A percentile compares a stretch with the other conserved stretches of the same genome.
Evolutionary conservation across 2,797 vertebrate genomes (phyloP).

Genomic region (Melanogrammus aeglefinus): DNA sequence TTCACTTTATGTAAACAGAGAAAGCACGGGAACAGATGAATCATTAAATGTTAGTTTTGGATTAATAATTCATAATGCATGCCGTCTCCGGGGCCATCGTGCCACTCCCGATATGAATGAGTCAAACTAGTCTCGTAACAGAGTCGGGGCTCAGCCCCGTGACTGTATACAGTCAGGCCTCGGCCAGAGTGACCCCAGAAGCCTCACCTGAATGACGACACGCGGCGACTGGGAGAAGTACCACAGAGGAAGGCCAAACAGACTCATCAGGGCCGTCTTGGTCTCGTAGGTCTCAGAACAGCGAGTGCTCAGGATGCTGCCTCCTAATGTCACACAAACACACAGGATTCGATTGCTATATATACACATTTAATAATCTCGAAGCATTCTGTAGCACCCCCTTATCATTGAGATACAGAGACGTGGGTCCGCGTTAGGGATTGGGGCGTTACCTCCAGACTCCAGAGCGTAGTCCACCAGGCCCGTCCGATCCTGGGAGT

Average conservation of each 20-base stretch:
- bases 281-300: slow-evolving; percentile 94
- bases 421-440: neutral
- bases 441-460: slow-evolving; percentile 82
- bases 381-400: neutral
- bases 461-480: slow-evolving; percentile 93
- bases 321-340: slow-evolving; percentile 70
- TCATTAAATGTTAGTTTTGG: neutral
- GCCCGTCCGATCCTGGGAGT: slow-evolving; percentile 89
- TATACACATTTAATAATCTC: too few relatives aligned
- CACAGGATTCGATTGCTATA: neutral
- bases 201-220: slow-evolving; percentile 89
- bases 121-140: neutral
- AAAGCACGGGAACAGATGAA: neutral
- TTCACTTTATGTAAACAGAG: neutral
- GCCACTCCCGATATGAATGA: neutral
- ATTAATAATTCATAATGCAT: neutral
- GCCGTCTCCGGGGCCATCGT: neutral
- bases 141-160: neutral
- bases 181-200: neutral
- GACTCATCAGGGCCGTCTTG: slow-evolving; percentile 89
- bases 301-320: slow-evolving; percentile 92
- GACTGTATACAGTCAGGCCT: too few relatives aligned
- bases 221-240: slow-evolving; percentile 95
- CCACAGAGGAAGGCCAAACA: slow-evolving; percentile 93
- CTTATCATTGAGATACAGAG: neutral